phyloP scores from a whole-genome alignment of 2,888 invertebrate genomes.

The Catocala nupta region DNA sequence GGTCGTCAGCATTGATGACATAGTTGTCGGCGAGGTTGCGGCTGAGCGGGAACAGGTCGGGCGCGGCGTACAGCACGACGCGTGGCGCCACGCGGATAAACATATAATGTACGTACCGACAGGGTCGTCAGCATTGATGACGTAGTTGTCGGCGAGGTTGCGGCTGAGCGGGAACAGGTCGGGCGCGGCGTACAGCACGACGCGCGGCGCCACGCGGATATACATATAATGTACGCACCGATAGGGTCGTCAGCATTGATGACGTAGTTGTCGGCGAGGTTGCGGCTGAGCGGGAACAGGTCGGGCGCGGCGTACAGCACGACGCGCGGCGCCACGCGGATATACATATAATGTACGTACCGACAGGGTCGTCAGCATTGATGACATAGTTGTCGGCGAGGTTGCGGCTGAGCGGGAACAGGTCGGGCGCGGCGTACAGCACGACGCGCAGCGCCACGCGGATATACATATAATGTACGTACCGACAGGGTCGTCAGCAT shows the following conservation, averaged over 20 bases:
- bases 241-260: constrained; percentile 84
- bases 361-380: constrained; percentile 81
- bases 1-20: constrained; percentile 86
- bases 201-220: constrained; percentile 87
- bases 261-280: constrained; percentile 94
- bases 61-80: constrained; percentile 91
- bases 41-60: constrained; percentile 92
- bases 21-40: constrained; percentile 94
- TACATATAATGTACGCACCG: too few relatives aligned
- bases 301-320: constrained; percentile 91
- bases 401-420: constrained; percentile 93
- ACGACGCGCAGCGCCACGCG: constrained; percentile 89
- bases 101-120: too few relatives aligned
- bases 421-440: constrained; percentile 90
- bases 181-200: constrained; percentile 91
- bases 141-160: constrained; percentile 94
- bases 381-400: constrained; percentile 94
- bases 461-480: too few relatives aligned
- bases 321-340: constrained; percentile 88
- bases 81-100: constrained; percentile 87
- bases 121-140: constrained; percentile 85
- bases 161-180: constrained; percentile 93
- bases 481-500: constrained; percentile 83
- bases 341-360: too few relatives aligned
- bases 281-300: constrained; percentile 92